Evolutionary conservation across 2,888 invertebrate genomes (phyloP).

Genomic region (Hartigia nigra): DNA sequence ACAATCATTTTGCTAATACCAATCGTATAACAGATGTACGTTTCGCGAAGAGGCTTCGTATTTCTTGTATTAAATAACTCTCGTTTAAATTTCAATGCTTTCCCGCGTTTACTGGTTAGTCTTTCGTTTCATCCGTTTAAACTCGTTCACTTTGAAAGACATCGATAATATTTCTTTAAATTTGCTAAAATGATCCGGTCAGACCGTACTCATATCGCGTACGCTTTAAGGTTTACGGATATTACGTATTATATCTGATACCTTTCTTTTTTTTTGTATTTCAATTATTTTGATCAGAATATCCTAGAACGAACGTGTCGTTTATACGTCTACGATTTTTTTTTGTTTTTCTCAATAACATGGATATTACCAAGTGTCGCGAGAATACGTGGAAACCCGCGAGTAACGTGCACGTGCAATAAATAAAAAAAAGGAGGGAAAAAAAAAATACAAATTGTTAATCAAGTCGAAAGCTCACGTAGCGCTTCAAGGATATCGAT

Average conservation of each 20-base stretch:
- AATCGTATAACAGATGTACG: neutral
- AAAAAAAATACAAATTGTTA: neutral
- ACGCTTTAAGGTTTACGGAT: constrained; percentile 2
- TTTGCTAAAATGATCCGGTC: constrained; percentile 34
- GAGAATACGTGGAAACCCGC: neutral
- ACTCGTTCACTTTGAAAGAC: constrained; percentile 51
- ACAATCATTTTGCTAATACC: neutral
- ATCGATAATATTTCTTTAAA: constrained; percentile 45
- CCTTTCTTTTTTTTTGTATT: constrained; percentile 22
- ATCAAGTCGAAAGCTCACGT: neutral
- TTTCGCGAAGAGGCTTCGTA: neutral
- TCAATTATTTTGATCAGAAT: constrained; percentile 49
- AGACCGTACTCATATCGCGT: constrained; percentile 32
- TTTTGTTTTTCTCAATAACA: constrained; percentile 38
- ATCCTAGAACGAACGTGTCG: constrained; percentile 60
- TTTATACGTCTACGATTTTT: constrained; percentile 53
- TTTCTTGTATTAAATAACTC: neutral
- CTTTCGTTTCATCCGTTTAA: constrained; percentile 16
- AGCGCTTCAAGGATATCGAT: neutral
- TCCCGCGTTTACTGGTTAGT: neutral
- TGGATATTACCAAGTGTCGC: constrained; percentile 51
- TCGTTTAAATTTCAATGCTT: neutral
- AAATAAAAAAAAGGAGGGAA: neutral
- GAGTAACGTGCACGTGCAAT: neutral
- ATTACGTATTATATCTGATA: constrained; percentile 11